phyloP scores from a whole-genome alignment of 2,113 vertebrate species.

The Silurus glanis region DNA sequence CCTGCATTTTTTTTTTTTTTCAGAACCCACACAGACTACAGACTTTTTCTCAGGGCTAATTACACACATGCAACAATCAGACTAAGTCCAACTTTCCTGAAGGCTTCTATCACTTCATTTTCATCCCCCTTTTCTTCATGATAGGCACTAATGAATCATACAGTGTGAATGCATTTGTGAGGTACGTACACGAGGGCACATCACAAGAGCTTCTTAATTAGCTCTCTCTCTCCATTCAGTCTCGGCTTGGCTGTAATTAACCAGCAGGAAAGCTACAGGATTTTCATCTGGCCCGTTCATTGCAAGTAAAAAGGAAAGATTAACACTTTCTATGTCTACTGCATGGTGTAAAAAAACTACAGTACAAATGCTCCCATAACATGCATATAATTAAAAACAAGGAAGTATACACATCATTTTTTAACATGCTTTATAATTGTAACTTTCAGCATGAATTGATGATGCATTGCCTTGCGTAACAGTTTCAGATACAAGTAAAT shows the following conservation, averaged over 20 bases:
- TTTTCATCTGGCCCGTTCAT: conserved; percentile 60
- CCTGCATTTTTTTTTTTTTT: neutral
- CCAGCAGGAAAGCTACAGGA: conserved; percentile 59
- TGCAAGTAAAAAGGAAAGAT: conserved; percentile 45
- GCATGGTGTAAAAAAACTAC: neutral
- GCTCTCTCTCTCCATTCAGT: conserved; percentile 64
- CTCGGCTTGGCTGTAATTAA: conserved; percentile 66
- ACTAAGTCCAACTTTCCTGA: conserved; percentile 10
- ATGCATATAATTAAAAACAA: neutral
- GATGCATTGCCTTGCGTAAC: neutral
- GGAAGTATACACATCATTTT: neutral
- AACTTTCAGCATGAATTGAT: no score
- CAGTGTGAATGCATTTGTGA: conserved; percentile 27
- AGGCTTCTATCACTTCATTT: conserved; percentile 26
- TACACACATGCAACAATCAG: conserved; percentile 9
- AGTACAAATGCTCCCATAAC: neutral
- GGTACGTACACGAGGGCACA: conserved; percentile 16
- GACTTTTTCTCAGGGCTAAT: neutral
- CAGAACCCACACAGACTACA: neutral
- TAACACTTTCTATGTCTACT: neutral
- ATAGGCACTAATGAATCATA: conserved; percentile 41
- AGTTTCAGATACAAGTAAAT: neutral
- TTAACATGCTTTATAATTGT: neutral
- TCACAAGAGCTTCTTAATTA: conserved; percentile 65
- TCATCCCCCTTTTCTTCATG: conserved; percentile 32